Evolutionary conservation across 2,888 invertebrate species (phyloP).

Genomic region (Azorinus chamasolen): DNA sequence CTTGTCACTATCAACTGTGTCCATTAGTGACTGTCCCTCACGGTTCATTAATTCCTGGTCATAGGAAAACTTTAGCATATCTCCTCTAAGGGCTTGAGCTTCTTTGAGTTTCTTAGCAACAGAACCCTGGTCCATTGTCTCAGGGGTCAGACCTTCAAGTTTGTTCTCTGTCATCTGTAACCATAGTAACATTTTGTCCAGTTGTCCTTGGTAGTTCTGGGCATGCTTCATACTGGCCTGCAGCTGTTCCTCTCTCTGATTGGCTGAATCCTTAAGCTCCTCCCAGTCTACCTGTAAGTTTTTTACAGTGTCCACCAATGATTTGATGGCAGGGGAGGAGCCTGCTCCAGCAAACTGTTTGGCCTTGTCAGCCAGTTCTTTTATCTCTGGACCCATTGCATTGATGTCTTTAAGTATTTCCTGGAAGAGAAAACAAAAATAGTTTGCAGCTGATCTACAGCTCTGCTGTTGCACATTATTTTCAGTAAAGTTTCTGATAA

Average conservation of each 20-base stretch:
- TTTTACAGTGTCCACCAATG: constrained; percentile 90
- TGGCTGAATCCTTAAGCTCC: constrained; percentile 94
- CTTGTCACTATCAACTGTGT: constrained; percentile 96
- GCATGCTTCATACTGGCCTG: constrained; percentile 89
- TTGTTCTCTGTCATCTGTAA: constrained; percentile 94
- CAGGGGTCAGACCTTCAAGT: constrained; percentile 89
- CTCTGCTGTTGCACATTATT: too few relatives aligned
- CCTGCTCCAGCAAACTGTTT: constrained; percentile 88
- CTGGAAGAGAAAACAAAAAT: constrained; percentile 63
- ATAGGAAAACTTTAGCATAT: constrained; percentile 96
- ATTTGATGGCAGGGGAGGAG: constrained; percentile 66
- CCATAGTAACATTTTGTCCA: constrained; percentile 91
- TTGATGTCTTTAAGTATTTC: constrained; percentile 78
- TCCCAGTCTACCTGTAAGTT: constrained; percentile 97
- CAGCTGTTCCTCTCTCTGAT: constrained; percentile 88
- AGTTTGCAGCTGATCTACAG: too few relatives aligned
- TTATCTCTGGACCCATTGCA: constrained; percentile 78
- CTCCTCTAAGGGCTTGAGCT: constrained; percentile 95
- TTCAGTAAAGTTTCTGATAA: too few relatives aligned
- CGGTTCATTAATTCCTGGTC: constrained; percentile 92
- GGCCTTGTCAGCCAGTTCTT: constrained; percentile 94
- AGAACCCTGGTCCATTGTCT: constrained; percentile 91
- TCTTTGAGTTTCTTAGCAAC: constrained; percentile 95
- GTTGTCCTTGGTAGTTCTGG: constrained; percentile 93
- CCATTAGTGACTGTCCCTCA: constrained; percentile 94